Evolutionary conservation across 2,797 vertebrate genomes (phyloP), one percentile per base, ranked within the genome.

Genomic region (Lemur catta): DNA sequence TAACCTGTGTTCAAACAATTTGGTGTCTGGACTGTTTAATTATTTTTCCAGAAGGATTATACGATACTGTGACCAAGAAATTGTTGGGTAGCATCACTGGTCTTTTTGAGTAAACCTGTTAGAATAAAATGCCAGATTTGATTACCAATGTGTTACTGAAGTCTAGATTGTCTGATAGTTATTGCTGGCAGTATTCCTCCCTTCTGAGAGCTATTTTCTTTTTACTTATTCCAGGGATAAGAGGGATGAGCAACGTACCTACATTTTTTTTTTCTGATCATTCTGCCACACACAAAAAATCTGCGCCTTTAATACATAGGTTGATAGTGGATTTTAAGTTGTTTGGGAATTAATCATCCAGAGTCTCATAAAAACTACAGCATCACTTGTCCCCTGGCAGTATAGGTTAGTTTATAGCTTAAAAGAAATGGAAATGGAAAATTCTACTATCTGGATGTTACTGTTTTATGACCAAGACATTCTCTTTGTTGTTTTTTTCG

Each of bases 401-500:
- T 11, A 7, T 15, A 84, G 20, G 24, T 41, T 93, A n/a, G 65
- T 96, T 88, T 63, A 95, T 17, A 82, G 79, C 74, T 92, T 91
- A 84, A 96, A 97, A 75, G 2, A 88, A 76, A 87, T 15, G 28
- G 2, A 88, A 76, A 87, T 15, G 28, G 61, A 59, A 93, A 95
- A 61, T 85, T 97, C 82, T 90, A 6, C 55, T 82, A 52, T 81
- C 63, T 90, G 6, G 80, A 97, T 96, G 93, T 79, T 61, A 48
- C 33, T 93, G 71, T 0, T 26, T 41, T 78, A 50, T 38, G 74
- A 50, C 6, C 43, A 72, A 97, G 96, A 93, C 82, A 86, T 91
- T 97, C 85, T 90, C 65, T 93, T 67, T 55, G 2, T 93, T 97
- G 78, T 18, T 61, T 46, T 38, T 55, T 48, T n/a, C 38, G 33